These are phyloP conservation scores for Eupithecia dodoneata DNA, from an alignment of 2,888 invertebrate genomes.

Conservation along the genomic window DNA sequence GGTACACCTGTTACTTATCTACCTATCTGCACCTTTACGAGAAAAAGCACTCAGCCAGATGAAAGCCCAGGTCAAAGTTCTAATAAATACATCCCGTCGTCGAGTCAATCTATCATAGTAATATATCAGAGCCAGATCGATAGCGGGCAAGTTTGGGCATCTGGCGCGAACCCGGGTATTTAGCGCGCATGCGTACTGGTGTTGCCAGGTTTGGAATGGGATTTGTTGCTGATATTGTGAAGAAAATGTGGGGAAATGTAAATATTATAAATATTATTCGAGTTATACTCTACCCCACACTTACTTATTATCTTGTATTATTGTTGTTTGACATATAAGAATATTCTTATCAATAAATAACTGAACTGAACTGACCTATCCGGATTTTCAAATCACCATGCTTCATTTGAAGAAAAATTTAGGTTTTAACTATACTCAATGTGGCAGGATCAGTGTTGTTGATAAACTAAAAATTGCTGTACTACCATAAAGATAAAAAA, in stretches of 20 bases:
- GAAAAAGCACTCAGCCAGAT: background rate
- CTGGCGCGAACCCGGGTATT: constrained; percentile 68
- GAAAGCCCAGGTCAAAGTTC: constrained; percentile 26
- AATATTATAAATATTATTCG: background rate
- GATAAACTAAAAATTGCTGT: too few species aligned
- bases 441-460: background rate
- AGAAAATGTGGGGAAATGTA: constrained; percentile 7
- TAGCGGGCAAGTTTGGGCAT: constrained; percentile 72
- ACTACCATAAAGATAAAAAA: too few species aligned
- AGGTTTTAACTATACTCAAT: background rate
- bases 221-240: background rate
- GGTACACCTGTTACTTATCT: background rate
- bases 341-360: too few species aligned
- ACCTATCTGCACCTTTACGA: background rate
- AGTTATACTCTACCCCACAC: background rate
- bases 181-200: constrained; percentile 66
- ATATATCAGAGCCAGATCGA: constrained; percentile 64
- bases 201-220: constrained; percentile 54
- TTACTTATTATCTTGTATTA: too few species aligned
- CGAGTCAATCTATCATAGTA: constrained; percentile 53
- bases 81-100: constrained; percentile 42
- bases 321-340: too few species aligned
- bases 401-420: background rate
- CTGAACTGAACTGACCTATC: too few species aligned
- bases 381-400: background rate